These are phyloP conservation scores for Oncorhynchus mykiss DNA, from an alignment of 2,113 vertebrate species.

Conservation along the genomic window DNA sequence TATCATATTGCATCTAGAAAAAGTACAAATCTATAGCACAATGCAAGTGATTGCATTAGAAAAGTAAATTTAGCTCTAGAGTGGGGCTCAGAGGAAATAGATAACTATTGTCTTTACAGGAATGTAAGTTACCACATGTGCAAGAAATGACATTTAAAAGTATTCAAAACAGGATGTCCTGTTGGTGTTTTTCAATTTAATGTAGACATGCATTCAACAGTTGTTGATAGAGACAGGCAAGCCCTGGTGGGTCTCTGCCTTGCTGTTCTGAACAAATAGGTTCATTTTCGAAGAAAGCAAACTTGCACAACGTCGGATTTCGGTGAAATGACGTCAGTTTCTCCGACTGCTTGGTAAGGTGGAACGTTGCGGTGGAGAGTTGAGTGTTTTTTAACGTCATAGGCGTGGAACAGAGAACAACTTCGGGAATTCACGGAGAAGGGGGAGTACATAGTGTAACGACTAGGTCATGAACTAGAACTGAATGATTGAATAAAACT, in stretches of 20 bases:
- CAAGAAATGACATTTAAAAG: slow-evolving; percentile 71
- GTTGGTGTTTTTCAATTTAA: slow-evolving; percentile 54
- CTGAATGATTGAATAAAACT: too few species aligned
- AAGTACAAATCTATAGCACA: background rate
- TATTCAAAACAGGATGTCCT: slow-evolving; percentile 78
- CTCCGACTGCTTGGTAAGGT: slow-evolving; percentile 31
- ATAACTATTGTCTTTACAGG: slow-evolving; percentile 30
- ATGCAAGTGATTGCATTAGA: background rate
- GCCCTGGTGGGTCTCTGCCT: slow-evolving; percentile 38
- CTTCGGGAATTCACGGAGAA: slow-evolving; percentile 48
- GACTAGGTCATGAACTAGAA: background rate
- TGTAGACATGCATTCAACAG: slow-evolving; percentile 52
- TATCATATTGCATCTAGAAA: background rate
- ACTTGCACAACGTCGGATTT: slow-evolving; percentile 44
- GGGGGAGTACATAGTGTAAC: slow-evolving; percentile 44
- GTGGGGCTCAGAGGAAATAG: slow-evolving; percentile 56
- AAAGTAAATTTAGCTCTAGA: background rate
- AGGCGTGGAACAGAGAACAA: slow-evolving; percentile 28
- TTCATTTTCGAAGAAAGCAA: slow-evolving; percentile 60
- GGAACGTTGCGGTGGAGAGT: slow-evolving; percentile 49
- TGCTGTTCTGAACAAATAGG: slow-evolving; percentile 2
- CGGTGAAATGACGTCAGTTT: slow-evolving; percentile 66
- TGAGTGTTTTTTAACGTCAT: slow-evolving; percentile 36
- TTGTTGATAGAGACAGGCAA: slow-evolving; percentile 28
- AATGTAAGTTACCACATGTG: slow-evolving; percentile 44